Conservation (phyloP, 2,113 vertebrate genomes). For the Apistogramma diplotaenia region DNA sequence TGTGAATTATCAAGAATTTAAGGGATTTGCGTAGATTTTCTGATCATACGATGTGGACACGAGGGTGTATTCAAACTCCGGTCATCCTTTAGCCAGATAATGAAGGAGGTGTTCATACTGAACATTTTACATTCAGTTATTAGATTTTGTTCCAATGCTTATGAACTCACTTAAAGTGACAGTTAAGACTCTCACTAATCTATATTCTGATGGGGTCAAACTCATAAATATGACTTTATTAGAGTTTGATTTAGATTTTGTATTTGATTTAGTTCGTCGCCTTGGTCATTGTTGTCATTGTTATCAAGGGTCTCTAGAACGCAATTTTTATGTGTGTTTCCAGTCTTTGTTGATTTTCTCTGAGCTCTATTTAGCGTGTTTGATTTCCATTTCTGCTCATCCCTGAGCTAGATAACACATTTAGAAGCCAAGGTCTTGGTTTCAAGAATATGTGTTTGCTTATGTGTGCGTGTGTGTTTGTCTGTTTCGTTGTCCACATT, state of each 20-base stretch:
- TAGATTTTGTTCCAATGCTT: not conserved
- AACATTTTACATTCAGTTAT: not conserved
- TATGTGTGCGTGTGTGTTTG: conserved; percentile 28
- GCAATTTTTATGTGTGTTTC: conserved; percentile 22
- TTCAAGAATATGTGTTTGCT: conserved; percentile 37
- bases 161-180: not conserved
- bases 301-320: not conserved
- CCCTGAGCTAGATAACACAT: conserved; percentile 52
- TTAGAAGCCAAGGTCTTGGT: conserved; percentile 48
- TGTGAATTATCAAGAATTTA: not conserved
- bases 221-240: conserved; percentile 22
- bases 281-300: conserved; percentile 18
- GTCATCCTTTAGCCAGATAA: not conserved
- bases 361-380: conserved; percentile 45
- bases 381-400: conserved; percentile 61
- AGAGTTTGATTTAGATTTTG: conserved; percentile 24
- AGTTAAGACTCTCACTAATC: not conserved
- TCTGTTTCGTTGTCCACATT: conserved; percentile 39
- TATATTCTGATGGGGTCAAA: conserved; percentile 13
- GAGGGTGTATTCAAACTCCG: not conserved
- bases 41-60: not conserved
- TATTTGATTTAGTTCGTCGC: conserved; percentile 36
- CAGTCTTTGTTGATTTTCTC: conserved; percentile 46
- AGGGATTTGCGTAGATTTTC: too few relatives aligned
- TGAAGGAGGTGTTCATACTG: not conserved